phyloP scores from a whole-genome alignment of 2,113 vertebrate species.

The Hypanus sabinus region DNA sequence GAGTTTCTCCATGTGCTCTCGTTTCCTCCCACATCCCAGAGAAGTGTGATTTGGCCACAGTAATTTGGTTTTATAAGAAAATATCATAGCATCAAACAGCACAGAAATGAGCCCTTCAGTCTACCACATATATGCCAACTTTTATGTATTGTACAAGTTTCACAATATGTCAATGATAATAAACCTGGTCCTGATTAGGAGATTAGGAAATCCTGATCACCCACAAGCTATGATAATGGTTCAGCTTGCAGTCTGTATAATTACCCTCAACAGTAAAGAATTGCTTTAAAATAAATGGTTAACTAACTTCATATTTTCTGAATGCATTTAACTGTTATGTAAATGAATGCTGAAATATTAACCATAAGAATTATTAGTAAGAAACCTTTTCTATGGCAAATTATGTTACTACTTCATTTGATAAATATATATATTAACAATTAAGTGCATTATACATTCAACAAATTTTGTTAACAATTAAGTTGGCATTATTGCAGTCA shows the following conservation, averaged over 20 bases:
- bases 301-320: background rate
- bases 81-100: too few relatives aligned
- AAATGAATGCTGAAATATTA: background rate
- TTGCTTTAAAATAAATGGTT: background rate
- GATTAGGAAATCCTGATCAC: too few relatives aligned
- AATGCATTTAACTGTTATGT: background rate
- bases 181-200: too few relatives aligned
- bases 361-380: background rate
- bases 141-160: too few relatives aligned
- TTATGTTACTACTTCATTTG: background rate
- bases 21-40: too few relatives aligned
- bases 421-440: background rate
- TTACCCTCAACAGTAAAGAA: background rate
- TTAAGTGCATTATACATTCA: background rate
- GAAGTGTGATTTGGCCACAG: too few relatives aligned
- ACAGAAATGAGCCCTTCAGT: too few relatives aligned
- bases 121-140: too few relatives aligned
- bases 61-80: too few relatives aligned
- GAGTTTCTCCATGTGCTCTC: too few relatives aligned
- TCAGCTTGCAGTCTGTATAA: background rate
- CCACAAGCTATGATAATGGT: background rate
- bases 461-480: background rate
- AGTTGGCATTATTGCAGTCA: background rate
- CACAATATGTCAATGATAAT: too few relatives aligned
- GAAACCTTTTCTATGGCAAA: background rate